phyloP scores from a whole-genome alignment of 2,797 vertebrate genomes.

The Cyprinodon diabolis region DNA sequence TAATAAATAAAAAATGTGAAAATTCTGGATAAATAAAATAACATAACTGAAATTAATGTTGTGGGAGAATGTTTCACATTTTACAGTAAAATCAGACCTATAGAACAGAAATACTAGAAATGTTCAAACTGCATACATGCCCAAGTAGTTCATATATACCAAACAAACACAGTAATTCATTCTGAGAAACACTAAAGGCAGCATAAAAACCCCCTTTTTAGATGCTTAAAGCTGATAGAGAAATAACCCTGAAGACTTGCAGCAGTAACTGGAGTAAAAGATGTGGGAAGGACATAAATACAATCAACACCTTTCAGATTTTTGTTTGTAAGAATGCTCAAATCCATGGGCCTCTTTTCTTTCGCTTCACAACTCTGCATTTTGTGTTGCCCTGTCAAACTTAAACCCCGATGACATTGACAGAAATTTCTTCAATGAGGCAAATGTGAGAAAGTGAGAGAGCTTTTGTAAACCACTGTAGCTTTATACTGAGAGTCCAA shows the following conservation, averaged over 20 bases:
- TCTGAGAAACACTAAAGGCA: background rate
- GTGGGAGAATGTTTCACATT: background rate
- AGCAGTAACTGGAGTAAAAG: background rate
- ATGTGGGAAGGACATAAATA: background rate
- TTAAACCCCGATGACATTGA: background rate
- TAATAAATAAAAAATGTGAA: too few relatives aligned
- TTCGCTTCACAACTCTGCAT: background rate
- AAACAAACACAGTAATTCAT: background rate
- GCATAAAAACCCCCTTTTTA: background rate
- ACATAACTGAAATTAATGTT: background rate
- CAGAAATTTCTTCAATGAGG: background rate
- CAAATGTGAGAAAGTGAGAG: background rate
- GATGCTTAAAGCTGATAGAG: background rate
- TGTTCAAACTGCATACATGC: background rate
- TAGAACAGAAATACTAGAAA: background rate
- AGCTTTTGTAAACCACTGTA: background rate
- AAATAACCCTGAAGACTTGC: background rate
- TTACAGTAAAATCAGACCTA: background rate
- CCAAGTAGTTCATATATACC: background rate
- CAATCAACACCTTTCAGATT: background rate
- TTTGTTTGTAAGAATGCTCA: background rate
- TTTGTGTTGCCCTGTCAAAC: background rate
- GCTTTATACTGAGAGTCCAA: background rate
- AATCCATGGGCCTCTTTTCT: background rate
- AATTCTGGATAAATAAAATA: too few relatives aligned